These are phyloP conservation scores for Drosophila pseudotakahashii DNA, from an alignment of 2,888 invertebrate species.

Conservation along the genomic window DNA sequence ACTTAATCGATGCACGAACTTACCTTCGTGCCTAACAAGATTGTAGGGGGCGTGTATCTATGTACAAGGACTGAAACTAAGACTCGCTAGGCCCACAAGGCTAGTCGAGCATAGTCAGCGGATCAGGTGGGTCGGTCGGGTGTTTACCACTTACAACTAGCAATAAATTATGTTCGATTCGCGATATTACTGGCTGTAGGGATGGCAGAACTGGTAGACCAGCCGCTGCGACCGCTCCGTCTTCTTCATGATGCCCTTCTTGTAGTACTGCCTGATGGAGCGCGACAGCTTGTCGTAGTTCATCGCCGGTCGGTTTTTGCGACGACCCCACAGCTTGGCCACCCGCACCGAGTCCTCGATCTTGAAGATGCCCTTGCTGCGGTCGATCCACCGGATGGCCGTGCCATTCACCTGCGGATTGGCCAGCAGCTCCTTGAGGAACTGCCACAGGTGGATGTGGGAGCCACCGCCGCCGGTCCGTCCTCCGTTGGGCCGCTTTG, in stretches of 20 bases:
- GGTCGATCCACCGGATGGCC: slow-evolving; percentile 98
- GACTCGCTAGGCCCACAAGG: slow-evolving; percentile 57
- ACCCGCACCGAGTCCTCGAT: slow-evolving; percentile 99
- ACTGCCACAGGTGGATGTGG: slow-evolving; percentile 99
- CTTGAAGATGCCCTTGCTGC: slow-evolving; percentile 97
- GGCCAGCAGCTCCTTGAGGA: slow-evolving; percentile 96
- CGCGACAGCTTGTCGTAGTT: slow-evolving; percentile 99
- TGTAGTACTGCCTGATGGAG: slow-evolving; percentile 99
- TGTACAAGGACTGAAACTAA: slow-evolving; percentile 63
- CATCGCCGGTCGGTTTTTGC: slow-evolving; percentile 99
- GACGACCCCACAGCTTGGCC: slow-evolving; percentile 98
- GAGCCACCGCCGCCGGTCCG: slow-evolving; percentile 89
- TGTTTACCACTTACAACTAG: slow-evolving; percentile 52
- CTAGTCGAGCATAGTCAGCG: slow-evolving; percentile 71
- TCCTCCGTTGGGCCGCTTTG: slow-evolving; percentile 65
- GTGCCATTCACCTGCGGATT: slow-evolving; percentile 95
- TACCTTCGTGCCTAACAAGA: slow-evolving; percentile 70
- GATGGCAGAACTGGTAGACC: slow-evolving; percentile 99
- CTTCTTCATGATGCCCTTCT: slow-evolving; percentile 99
- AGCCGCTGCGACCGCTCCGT: slow-evolving; percentile 98
- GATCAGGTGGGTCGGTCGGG: slow-evolving; percentile 24
- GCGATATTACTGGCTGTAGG: slow-evolving; percentile 90
- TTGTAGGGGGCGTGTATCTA: slow-evolving; percentile 34
- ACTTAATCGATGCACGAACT: slow-evolving; percentile 67
- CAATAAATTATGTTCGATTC: slow-evolving; percentile 53